Conservation (phyloP, 2,797 vertebrate genomes). For the Nannoperca australis region DNA sequence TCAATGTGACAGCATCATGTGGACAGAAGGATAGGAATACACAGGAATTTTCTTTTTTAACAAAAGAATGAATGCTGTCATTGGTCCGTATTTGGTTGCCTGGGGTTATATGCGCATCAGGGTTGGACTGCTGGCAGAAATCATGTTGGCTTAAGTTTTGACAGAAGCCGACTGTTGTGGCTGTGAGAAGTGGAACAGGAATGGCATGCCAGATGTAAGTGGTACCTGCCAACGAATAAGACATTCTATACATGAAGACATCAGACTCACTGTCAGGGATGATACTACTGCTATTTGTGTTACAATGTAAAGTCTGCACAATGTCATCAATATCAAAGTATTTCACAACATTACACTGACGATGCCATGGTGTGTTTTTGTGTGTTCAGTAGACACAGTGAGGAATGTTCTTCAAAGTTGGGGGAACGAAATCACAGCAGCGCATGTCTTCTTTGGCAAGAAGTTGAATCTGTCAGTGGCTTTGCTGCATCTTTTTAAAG, state of each 20-base stretch:
- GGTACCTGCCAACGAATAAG: conserved; percentile 34
- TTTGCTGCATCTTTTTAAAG: conserved; percentile 22
- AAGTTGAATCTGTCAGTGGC: conserved; percentile 35
- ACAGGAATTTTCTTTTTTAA: not conserved
- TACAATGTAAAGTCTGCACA: conserved; percentile 18
- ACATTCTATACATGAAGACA: conserved; percentile 33
- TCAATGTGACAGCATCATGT: conserved; percentile 27
- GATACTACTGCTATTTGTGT: conserved; percentile 1
- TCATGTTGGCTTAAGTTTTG: conserved; percentile 54
- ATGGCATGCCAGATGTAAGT: conserved; percentile 19
- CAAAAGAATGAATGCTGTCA: conserved; percentile 18
- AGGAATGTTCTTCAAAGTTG: not conserved
- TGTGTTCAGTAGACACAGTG: not conserved
- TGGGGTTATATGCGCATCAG: conserved; percentile 31
- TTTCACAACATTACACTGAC: conserved; percentile 7
- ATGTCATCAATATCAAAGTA: not conserved
- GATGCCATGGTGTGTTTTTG: not conserved
- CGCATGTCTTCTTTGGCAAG: conserved; percentile 13
- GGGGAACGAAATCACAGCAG: conserved; percentile 19
- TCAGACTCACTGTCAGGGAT: conserved; percentile 33
- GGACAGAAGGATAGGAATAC: not conserved
- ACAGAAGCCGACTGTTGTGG: conserved; percentile 52
- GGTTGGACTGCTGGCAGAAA: conserved; percentile 43
- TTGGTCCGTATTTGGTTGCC: conserved; percentile 25
- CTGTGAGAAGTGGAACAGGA: conserved; percentile 49